Conservation (phyloP, 2,888 invertebrate species). For the Epicampocera succincta region DNA sequence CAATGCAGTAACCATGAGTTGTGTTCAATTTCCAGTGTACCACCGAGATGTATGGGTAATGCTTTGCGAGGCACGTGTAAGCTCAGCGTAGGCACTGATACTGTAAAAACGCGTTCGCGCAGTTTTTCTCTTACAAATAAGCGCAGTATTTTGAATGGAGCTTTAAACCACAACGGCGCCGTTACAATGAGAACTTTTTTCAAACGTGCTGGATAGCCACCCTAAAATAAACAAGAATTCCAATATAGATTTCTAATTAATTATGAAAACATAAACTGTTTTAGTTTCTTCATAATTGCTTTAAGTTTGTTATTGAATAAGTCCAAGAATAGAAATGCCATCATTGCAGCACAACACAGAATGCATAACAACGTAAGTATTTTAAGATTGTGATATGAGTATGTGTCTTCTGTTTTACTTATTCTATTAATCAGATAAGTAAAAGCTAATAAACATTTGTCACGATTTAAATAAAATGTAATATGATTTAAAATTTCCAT, state of each 20-base stretch:
- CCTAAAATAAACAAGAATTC: constrained; percentile 84
- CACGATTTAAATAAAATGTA: constrained; percentile 46
- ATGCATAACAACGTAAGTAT: no score
- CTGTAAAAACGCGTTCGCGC: constrained; percentile 96
- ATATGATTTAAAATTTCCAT: constrained; percentile 20
- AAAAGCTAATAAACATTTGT: constrained; percentile 27
- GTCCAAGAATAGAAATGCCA: constrained; percentile 4
- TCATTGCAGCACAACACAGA: background rate
- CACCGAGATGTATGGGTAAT: constrained; percentile 94
- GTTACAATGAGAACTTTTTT: constrained; percentile 98
- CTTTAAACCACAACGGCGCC: constrained; percentile 99
- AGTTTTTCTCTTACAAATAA: constrained; percentile 97
- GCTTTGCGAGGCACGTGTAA: constrained; percentile 94
- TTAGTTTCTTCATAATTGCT: constrained; percentile 5
- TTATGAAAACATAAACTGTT: background rate
- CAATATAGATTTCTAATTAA: constrained; percentile 7
- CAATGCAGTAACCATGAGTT: constrained; percentile 91
- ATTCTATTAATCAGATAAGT: constrained; percentile 18
- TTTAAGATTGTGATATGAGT: no score
- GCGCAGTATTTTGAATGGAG: constrained; percentile 96
- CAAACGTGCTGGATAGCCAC: constrained; percentile 97
- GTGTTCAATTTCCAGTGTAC: constrained; percentile 93
- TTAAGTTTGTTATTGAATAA: background rate
- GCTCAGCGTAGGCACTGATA: constrained; percentile 93
- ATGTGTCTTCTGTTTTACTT: background rate